A percentile compares a stretch with the other conserved stretches of the same genome.
These are phyloP conservation scores for Apis mellifera DNA, from an alignment of 1,140 invertebrate genomes.

Conservation along the genomic window Amel_HAv3.1 CM009936.2:16419501-16420000, in stretches of 20 bases:
- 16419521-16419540: slow-evolving; percentile 35
- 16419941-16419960: slow-evolving; percentile 10
- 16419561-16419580: slow-evolving; percentile 79
- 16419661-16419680: background rate
- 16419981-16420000: slow-evolving; percentile 2
- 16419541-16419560: slow-evolving; percentile 61
- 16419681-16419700: slow-evolving; percentile 56
- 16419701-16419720: slow-evolving; percentile 51
- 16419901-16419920: slow-evolving; percentile 29
- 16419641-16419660: background rate
- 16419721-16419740: slow-evolving; percentile 41
- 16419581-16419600: slow-evolving; percentile 69
- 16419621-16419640: background rate
- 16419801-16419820: background rate
- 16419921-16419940: background rate
- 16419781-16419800: slow-evolving; percentile 33
- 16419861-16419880: background rate
- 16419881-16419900: slow-evolving; percentile 14
- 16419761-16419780: slow-evolving; percentile 9
- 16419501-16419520: slow-evolving; percentile 39
- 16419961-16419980: background rate
- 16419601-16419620: slow-evolving; percentile 39
- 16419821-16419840: background rate
- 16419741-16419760: slow-evolving; percentile 49
- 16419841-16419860: background rate